Evolutionary conservation across 2,797 vertebrate species (phyloP).

Genomic region (Setipinna tenuifilis): DNA sequence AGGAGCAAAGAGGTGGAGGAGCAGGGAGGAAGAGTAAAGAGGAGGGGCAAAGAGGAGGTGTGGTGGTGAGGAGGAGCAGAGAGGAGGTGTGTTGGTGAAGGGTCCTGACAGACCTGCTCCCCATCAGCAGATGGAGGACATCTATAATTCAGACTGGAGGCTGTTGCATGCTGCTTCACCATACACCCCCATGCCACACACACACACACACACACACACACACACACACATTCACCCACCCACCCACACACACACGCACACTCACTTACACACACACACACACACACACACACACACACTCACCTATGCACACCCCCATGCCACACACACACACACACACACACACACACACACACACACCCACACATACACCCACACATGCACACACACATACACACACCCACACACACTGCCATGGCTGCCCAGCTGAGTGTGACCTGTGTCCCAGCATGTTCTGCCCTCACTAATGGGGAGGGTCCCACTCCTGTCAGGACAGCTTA

Average conservation of each 20-base stretch:
- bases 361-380: neutral
- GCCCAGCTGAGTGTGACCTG: neutral
- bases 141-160: constrained; percentile 77
- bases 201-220: neutral
- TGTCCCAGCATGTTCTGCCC: neutral
- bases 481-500: constrained; percentile 5
- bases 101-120: constrained; percentile 73
- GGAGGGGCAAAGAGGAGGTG: neutral
- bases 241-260: neutral
- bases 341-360: constrained; percentile 14
- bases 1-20: neutral
- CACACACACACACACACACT: neutral
- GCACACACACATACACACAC: constrained; percentile 1
- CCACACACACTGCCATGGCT: neutral
- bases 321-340: neutral
- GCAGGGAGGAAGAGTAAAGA: neutral
- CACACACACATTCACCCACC: neutral
- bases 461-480: neutral
- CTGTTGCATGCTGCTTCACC: constrained; percentile 75
- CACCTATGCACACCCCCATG: neutral
- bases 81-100: constrained; percentile 64
- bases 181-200: neutral
- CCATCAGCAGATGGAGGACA: constrained; percentile 77
- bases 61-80: constrained; percentile 26
- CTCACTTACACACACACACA: neutral